Conservation (phyloP, 30 jellyfish, hydroid and myxozoan species). For the Calvadosia cruxmelitensis region DNA sequence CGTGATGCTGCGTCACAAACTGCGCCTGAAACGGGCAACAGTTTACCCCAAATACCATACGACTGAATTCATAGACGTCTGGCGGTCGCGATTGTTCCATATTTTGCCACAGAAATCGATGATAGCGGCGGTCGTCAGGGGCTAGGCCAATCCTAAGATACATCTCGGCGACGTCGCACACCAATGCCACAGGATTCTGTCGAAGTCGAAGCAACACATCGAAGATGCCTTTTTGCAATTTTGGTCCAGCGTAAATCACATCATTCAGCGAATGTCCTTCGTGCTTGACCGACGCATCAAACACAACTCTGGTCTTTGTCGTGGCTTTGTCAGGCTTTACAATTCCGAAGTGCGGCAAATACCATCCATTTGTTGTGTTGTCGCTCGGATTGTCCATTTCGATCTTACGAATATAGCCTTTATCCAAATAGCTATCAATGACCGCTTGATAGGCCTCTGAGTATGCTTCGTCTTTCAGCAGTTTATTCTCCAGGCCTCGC, state of each 20-base stretch:
- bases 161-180: conserved; percentile 3
- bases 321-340: conserved; percentile 8
- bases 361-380: not conserved
- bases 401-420: conserved; percentile 1
- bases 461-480: conserved; percentile 20
- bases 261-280: conserved; percentile 26
- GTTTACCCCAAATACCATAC: not conserved
- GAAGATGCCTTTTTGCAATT: conserved; percentile 10
- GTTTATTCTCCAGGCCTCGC: conserved; percentile 13
- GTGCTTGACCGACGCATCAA: conserved; percentile 12
- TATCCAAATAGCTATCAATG: conserved; percentile 5
- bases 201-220: not conserved
- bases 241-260: conserved; percentile 25
- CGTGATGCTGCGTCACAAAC: conserved; percentile 2
- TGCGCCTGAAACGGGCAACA: not conserved
- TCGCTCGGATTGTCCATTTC: not conserved
- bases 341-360: conserved; percentile 12
- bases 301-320: conserved; percentile 2
- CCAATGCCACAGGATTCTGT: conserved; percentile 12
- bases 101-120: too few relatives aligned
- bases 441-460: conserved; percentile 9
- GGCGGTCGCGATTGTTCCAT: too few relatives aligned
- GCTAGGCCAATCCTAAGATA: too few relatives aligned
- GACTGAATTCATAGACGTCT: too few relatives aligned
- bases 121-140: too few relatives aligned